Evolutionary conservation across 1,140 invertebrate genomes (phyloP), one percentile per base, ranked within the genome.

Genomic region (Drosophila nigromelanica): DNA sequence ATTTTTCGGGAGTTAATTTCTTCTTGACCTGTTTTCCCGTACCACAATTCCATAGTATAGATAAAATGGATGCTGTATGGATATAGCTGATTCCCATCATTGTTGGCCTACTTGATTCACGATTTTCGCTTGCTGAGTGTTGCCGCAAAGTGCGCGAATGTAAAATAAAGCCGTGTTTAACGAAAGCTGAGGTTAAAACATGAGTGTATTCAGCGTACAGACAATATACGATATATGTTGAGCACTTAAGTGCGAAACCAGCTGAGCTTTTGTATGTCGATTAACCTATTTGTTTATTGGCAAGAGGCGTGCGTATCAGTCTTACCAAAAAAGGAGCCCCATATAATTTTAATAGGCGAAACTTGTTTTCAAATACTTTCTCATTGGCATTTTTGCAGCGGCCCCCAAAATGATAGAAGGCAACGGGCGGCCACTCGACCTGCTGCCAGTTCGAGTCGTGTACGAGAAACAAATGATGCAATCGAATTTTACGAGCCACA

Each of bases 401-500:
- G 1, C 10, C 50, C 73, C 54, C 62, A 79, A 89, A 79, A 67
- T 66, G 63, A 71, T 67, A 27, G 30, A 52, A 52, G 12, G 10
- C 45, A 6, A 21, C 21, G 10, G n/a, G 14, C 30, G 10, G 50
- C 14, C 39, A 18, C 30, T 8, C 50, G 8, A 7, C 10, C 30
- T 35, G 47, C 47, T 54, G 15, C 67, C 75, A 87, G 82, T 86
- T 80, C 18, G 75, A 27, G 27, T 70, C 83, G 30, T 35, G 50
- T 52, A 45, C 40, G 40, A 83, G 73, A 83, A 89, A 89, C 83
- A 89, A 89, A 89, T 89, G 83, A 89, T 89, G 83, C 83, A 89
- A 89, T 89, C 89, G 83, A 89, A 89, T 89, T 89, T 89, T 89
- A 89, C 83, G 85, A 89, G 83, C 83, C 83, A 83, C 83, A 89